Percentiles rank a stretch among this genome's conserved stretches.
These are phyloP conservation scores for Passer montanus DNA, from an alignment of 2,113 vertebrate species.

Conservation along the genomic window DNA sequence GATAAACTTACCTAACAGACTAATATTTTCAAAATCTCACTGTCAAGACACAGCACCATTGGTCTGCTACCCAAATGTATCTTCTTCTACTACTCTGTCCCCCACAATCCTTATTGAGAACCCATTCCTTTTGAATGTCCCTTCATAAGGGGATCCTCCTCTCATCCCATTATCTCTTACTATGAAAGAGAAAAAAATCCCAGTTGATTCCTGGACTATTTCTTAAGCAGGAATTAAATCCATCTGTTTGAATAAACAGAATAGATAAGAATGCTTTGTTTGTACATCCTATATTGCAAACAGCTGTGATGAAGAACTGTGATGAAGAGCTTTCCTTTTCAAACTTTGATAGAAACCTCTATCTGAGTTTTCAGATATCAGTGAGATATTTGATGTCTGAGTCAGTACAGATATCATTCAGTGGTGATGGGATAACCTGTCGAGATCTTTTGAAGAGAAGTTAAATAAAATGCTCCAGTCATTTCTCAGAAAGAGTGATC, in stretches of 20 bases:
- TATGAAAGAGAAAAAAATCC: not conserved
- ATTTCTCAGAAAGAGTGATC: constrained; percentile 21
- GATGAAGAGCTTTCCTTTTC: not conserved
- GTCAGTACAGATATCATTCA: not conserved
- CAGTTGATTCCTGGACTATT: not conserved
- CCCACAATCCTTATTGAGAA: not conserved
- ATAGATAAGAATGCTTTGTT: not conserved
- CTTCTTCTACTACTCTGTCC: not conserved
- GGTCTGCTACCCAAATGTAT: not conserved
- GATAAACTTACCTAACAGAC: not conserved
- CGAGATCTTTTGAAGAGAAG: not conserved
- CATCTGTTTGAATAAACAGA: not conserved
- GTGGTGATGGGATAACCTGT: not conserved
- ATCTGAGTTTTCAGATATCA: not conserved
- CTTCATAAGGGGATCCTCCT: not conserved
- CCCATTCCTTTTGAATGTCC: not conserved
- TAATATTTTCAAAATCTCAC: not conserved
- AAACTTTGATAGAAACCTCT: not conserved
- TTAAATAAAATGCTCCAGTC: not conserved
- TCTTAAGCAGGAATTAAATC: not conserved
- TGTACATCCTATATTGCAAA: not conserved
- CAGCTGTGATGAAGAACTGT: not conserved
- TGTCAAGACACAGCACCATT: not conserved
- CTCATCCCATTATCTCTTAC: not conserved
- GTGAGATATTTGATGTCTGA: too few species aligned